Conservation (phyloP, 2,797 vertebrate genomes). For the Trematomus bernacchii region DNA sequence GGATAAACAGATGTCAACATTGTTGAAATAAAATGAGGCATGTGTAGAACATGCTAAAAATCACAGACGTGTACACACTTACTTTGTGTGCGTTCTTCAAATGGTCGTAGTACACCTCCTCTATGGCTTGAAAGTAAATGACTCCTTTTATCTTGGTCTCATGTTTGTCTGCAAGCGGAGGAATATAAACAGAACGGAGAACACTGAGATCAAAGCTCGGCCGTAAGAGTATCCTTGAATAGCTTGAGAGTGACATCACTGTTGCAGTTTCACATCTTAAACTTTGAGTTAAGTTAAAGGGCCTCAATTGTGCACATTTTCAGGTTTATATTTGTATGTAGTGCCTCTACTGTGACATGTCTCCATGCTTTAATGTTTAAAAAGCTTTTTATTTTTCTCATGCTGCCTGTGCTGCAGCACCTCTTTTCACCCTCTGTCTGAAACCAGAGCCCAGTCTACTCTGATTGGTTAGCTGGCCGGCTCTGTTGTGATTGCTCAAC, state of each 20-base stretch:
- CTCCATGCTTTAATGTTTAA: too few relatives aligned
- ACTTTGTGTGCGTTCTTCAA: constrained; percentile 99
- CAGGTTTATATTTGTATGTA: too few relatives aligned
- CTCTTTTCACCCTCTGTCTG: too few relatives aligned
- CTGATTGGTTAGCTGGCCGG: too few relatives aligned
- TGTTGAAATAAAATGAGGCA: constrained; percentile 8
- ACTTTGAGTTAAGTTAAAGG: background rate
- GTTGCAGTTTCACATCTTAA: constrained; percentile 14
- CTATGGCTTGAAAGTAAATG: constrained; percentile 99
- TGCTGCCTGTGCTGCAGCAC: too few relatives aligned
- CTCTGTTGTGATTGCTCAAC: too few relatives aligned
- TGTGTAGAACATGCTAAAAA: constrained; percentile 3
- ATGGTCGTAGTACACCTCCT: constrained; percentile 99
- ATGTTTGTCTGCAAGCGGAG: constrained; percentile 91
- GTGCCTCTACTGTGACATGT: too few relatives aligned
- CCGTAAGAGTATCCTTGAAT: constrained; percentile 2
- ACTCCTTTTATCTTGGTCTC: constrained; percentile 99
- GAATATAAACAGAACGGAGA: constrained; percentile 44
- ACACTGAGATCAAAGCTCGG: constrained; percentile 42
- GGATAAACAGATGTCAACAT: constrained; percentile 50
- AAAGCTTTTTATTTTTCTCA: too few relatives aligned
- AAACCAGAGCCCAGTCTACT: too few relatives aligned
- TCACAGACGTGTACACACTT: constrained; percentile 47
- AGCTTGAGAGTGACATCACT: constrained; percentile 14
- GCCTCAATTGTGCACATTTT: too few relatives aligned